These are phyloP conservation scores for Acrocephalus kingi DNA, from an alignment of 2,113 vertebrate genomes.

Conservation along the genomic window DNA sequence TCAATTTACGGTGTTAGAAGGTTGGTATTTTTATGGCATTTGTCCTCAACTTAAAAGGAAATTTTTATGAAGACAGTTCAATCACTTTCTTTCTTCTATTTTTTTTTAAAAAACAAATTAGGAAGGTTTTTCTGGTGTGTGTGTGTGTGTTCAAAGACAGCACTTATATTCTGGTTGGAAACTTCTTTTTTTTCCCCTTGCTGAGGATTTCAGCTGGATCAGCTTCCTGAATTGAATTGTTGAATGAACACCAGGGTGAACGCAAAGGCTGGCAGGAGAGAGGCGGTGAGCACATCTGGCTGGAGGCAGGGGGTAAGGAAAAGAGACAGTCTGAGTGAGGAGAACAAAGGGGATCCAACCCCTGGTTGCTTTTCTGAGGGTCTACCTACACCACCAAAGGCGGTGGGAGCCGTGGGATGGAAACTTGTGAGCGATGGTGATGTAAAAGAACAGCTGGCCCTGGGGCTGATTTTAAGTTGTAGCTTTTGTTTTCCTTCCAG, in stretches of 20 bases:
- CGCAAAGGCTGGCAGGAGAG: background rate
- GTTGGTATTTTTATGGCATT: background rate
- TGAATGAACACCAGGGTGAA: slow-evolving; percentile 21
- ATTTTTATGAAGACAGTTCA: background rate
- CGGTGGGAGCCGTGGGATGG: background rate
- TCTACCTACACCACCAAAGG: background rate
- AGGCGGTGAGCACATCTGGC: slow-evolving; percentile 6
- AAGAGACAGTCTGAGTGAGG: background rate
- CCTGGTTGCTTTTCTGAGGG: background rate
- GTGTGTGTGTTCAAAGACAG: background rate
- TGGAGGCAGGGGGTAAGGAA: slow-evolving; percentile 33
- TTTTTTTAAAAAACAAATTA: background rate
- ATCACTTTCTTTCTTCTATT: background rate
- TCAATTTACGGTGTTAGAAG: background rate
- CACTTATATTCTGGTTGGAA: slow-evolving; percentile 11
- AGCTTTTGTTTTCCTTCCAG: slow-evolving; percentile 20
- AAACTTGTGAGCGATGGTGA: background rate
- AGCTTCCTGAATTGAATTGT: slow-evolving; percentile 42
- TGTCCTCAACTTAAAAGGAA: background rate
- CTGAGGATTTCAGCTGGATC: slow-evolving; percentile 45
- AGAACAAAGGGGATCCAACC: background rate
- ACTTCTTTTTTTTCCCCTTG: background rate
- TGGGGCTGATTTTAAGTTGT: background rate
- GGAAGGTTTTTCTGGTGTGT: background rate
- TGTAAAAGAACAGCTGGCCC: background rate